Conservation (phyloP, 2,888 invertebrate species). For the Platypus cylindrus region DNA sequence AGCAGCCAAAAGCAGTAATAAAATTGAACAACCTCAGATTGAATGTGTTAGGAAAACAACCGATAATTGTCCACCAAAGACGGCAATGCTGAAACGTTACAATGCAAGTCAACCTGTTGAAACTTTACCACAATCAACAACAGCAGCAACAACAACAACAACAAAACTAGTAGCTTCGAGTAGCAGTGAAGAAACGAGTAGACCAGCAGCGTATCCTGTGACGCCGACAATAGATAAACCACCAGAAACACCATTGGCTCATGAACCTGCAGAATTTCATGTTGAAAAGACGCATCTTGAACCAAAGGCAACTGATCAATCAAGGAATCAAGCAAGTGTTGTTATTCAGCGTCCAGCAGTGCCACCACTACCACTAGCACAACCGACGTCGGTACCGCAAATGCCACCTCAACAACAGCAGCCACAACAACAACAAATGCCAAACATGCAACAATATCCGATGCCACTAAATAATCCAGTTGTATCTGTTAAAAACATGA, state of each 20-base stretch:
- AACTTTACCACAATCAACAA: conserved; percentile 46
- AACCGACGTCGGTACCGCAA: no score
- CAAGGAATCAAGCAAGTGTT: conserved; percentile 14
- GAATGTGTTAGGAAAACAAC: no score
- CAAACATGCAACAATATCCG: no score
- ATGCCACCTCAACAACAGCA: conserved; percentile 18
- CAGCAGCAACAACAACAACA: conserved; percentile 61
- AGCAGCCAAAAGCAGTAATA: no score
- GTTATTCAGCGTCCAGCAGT: conserved; percentile 19
- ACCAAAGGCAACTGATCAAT: conserved; percentile 3
- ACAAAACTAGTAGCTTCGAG: conserved; percentile 57
- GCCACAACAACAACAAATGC: conserved; percentile 21
- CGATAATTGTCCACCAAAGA: conserved; percentile 30
- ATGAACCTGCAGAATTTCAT: not conserved
- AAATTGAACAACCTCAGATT: no score
- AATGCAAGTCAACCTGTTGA: conserved; percentile 28
- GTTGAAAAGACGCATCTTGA: not conserved
- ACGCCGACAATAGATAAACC: conserved; percentile 15
- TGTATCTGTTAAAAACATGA: no score
- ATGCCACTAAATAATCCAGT: no score
- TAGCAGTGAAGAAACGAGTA: conserved; percentile 58
- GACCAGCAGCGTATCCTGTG: conserved; percentile 46
- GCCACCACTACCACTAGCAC: conserved; percentile 19
- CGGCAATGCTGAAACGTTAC: conserved; percentile 31
- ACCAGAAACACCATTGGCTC: conserved; percentile 8